phyloP scores from a whole-genome alignment of 1,140 invertebrate species.

The Drosophila tropicalis region DNA sequence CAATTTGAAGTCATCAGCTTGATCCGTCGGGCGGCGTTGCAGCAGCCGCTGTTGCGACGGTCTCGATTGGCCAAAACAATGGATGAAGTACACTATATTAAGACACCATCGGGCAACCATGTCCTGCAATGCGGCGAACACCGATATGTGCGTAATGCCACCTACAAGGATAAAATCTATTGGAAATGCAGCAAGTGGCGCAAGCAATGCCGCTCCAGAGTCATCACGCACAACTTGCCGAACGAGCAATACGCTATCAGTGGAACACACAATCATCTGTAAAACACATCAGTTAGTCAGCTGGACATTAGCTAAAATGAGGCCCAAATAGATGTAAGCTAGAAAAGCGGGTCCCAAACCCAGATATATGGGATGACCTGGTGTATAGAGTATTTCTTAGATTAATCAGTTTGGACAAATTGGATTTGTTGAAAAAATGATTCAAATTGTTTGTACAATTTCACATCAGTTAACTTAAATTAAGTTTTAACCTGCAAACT shows the following conservation, averaged over 20 bases:
- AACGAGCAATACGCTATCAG: conserved; percentile 61
- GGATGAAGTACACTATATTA: conserved; percentile 59
- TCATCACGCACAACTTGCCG: conserved; percentile 64
- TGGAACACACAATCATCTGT: conserved; percentile 72
- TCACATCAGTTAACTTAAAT: background rate
- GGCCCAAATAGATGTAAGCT: background rate
- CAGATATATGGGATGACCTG: background rate
- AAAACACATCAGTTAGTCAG: background rate
- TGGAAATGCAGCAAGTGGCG: conserved; percentile 83
- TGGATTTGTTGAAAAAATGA: background rate
- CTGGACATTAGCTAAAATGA: background rate
- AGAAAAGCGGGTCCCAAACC: background rate
- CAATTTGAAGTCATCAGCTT: conserved; percentile 39
- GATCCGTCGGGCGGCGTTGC: background rate
- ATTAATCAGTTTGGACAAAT: background rate
- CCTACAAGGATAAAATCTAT: conserved; percentile 78
- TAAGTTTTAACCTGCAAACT: background rate
- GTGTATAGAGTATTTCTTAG: background rate
- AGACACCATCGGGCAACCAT: conserved; percentile 69
- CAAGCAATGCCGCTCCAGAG: conserved; percentile 67
- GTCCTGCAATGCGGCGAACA: conserved; percentile 70
- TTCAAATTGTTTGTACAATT: background rate
- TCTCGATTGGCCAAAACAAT: conserved; percentile 49
- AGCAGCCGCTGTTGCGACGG: conserved; percentile 51
- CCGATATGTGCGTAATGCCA: conserved; percentile 77